These are phyloP conservation scores for Lydus trimaculatus DNA, from an alignment of 2,888 invertebrate genomes.

Conservation along the genomic window DNA sequence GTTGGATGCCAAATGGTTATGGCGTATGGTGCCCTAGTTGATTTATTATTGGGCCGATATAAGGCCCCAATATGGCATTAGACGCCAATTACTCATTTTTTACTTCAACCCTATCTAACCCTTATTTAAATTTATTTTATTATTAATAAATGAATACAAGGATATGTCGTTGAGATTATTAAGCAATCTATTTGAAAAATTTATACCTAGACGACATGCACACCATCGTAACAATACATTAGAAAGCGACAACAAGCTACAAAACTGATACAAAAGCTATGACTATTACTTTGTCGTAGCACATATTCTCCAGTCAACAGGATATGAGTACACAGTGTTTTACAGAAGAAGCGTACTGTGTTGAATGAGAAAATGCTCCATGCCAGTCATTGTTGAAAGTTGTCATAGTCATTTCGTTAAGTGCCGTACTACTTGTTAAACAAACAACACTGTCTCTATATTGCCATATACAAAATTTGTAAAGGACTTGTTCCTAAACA, in stretches of 20 bases:
- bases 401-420: constrained; percentile 55
- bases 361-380: constrained; percentile 43
- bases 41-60: constrained; percentile 27
- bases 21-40: constrained; percentile 21
- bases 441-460: constrained; percentile 43
- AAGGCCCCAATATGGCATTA: constrained; percentile 27
- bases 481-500: background rate
- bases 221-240: no score
- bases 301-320: constrained; percentile 38
- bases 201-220: background rate
- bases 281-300: constrained; percentile 30
- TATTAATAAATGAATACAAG: background rate
- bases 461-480: constrained; percentile 13
- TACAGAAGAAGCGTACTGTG: constrained; percentile 38
- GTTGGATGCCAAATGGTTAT: constrained; percentile 29
- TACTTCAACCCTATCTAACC: background rate
- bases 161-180: background rate
- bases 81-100: background rate
- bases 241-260: background rate
- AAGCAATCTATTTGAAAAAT: background rate
- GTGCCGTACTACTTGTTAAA: constrained; percentile 50
- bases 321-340: constrained; percentile 36
- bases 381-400: constrained; percentile 49
- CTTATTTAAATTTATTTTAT: background rate
- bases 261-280: constrained; percentile 16